A percentile compares a stretch with the other conserved stretches of the same genome.
These are phyloP conservation scores for Serripes groenlandicus DNA, from an alignment of 2,888 invertebrate species.

Conservation along the genomic window DNA sequence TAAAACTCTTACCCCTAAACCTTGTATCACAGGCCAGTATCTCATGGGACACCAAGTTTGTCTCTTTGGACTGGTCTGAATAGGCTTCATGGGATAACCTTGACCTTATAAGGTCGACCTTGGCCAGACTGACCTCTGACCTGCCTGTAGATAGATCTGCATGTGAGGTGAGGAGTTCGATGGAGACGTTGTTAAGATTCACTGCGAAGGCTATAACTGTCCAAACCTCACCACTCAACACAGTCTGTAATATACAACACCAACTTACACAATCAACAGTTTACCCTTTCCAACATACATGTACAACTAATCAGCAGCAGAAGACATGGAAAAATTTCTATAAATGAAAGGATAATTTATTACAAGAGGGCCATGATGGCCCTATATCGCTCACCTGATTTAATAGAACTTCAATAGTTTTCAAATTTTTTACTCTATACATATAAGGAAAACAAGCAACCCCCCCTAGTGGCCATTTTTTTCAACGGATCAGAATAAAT, in stretches of 20 bases:
- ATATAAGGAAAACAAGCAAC: too few species aligned
- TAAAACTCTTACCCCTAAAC: conserved; percentile 87
- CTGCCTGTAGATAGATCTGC: conserved; percentile 66
- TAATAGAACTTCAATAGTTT: too few species aligned
- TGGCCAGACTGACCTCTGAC: conserved; percentile 89
- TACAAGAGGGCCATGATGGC: too few species aligned
- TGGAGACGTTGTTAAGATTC: conserved; percentile 94
- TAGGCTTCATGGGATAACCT: conserved; percentile 94
- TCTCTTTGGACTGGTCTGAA: conserved; percentile 95
- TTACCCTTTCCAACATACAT: too few species aligned
- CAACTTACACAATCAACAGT: too few species aligned
- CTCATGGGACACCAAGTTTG: conserved; percentile 97
- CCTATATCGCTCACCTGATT: too few species aligned
- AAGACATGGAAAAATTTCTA: too few species aligned
- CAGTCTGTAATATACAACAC: conserved; percentile 84
- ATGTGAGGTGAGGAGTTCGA: conserved; percentile 88
- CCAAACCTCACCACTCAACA: conserved; percentile 89
- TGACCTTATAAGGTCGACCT: conserved; percentile 96
- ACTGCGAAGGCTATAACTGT: conserved; percentile 93
- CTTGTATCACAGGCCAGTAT: conserved; percentile 93
- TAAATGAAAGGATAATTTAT: too few species aligned
- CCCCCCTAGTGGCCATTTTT: too few species aligned
- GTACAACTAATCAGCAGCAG: too few species aligned
- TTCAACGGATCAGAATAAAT: too few species aligned
- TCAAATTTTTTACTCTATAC: too few species aligned